These are phyloP conservation scores for Lucilia cuprina DNA, from an alignment of 1,140 invertebrate species.

Conservation along the genomic window DNA sequence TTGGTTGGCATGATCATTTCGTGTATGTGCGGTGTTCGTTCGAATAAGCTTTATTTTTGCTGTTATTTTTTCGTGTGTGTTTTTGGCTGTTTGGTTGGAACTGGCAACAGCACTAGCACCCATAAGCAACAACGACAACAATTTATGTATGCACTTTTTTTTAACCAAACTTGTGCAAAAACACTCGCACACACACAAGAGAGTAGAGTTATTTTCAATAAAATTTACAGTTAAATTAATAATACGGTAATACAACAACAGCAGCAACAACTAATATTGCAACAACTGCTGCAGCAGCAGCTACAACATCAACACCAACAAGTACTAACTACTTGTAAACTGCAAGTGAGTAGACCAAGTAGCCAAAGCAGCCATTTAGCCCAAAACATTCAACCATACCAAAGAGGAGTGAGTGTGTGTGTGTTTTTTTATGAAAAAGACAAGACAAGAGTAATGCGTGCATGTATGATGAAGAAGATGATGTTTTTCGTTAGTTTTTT, in stretches of 20 bases:
- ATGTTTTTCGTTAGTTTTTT: not conserved
- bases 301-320: not conserved
- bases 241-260: slow-evolving; percentile 14
- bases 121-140: not conserved
- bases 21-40: not conserved
- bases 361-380: slow-evolving; percentile 24
- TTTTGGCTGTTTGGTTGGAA: not conserved
- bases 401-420: not conserved
- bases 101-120: not conserved
- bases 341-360: slow-evolving; percentile 18
- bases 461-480: slow-evolving; percentile 18
- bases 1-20: slow-evolving; percentile 11
- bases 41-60: not conserved
- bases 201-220: slow-evolving; percentile 15
- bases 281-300: not conserved
- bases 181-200: not conserved
- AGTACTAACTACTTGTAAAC: not conserved
- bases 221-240: slow-evolving; percentile 34
- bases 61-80: not conserved
- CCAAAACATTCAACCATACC: slow-evolving; percentile 5
- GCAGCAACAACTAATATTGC: not conserved
- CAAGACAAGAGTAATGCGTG: slow-evolving; percentile 20
- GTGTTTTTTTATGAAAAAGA: not conserved
- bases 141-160: not conserved
- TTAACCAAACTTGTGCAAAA: not conserved